A percentile compares a stretch with the other conserved stretches of the same genome.
Evolutionary conservation across 2,888 invertebrate genomes (phyloP).

Genomic region (Chrysopilus asiliformis): DNA sequence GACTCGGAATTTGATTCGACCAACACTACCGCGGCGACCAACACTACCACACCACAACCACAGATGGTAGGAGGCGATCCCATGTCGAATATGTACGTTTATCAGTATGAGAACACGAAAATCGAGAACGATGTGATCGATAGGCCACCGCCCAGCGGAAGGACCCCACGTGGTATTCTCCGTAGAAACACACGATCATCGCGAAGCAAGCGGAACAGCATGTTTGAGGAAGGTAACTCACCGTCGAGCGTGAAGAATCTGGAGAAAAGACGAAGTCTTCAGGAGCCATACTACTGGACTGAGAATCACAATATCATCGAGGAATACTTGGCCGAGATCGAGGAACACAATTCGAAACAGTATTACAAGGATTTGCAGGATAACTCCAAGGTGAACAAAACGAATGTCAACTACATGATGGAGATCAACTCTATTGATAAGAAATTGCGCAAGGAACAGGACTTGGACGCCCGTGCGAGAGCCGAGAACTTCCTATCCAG

Average conservation of each 20-base stretch:
- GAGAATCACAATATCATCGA: slow-evolving; percentile 26
- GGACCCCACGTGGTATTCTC: slow-evolving; percentile 40
- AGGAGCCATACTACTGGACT: slow-evolving; percentile 47
- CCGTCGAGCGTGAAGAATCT: slow-evolving; percentile 36
- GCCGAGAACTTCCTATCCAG: slow-evolving; percentile 34
- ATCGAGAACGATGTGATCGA: slow-evolving; percentile 42
- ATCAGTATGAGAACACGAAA: slow-evolving; percentile 66
- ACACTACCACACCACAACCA: slow-evolving; percentile 12
- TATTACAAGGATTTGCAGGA: slow-evolving; percentile 30
- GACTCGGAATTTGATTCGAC: slow-evolving; percentile 43
- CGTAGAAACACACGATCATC: slow-evolving; percentile 26
- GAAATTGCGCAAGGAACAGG: slow-evolving; percentile 17
- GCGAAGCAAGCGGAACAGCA: slow-evolving; percentile 58
- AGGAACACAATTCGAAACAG: slow-evolving; percentile 19
- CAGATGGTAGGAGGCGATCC: slow-evolving; percentile 24
- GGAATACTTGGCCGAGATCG: slow-evolving; percentile 18
- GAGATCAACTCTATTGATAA: slow-evolving; percentile 5
- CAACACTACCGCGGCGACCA: not conserved
- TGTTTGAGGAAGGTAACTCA: slow-evolving; percentile 52
- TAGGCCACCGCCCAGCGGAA: slow-evolving; percentile 46
- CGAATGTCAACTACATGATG: slow-evolving; percentile 12
- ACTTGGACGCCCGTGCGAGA: slow-evolving; percentile 32
- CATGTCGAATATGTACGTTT: slow-evolving; percentile 56
- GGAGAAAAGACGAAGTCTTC: slow-evolving; percentile 59
- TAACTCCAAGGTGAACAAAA: slow-evolving; percentile 12